Evolutionary conservation across 2,797 vertebrate species (phyloP), one percentile per base, ranked within the genome.

Genomic region (Tokudaia tokunoshimensis): DNA sequence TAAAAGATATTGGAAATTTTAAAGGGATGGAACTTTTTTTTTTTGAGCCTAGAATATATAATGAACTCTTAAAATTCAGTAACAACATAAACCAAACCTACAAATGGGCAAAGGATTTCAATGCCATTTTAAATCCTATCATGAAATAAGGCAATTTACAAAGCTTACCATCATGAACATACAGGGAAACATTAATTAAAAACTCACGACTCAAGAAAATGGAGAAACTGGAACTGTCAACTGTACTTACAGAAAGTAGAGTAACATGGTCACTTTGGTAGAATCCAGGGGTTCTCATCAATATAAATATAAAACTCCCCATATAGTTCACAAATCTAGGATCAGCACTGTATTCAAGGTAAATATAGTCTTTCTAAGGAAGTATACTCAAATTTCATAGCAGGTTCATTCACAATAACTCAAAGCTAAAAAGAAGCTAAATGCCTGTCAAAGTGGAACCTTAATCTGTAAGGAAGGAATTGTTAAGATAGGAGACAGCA

Each of bases 241-340:
- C 24, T 22, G 11, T 11, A 34, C 17, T 4, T 26, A 17, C 14
- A 10, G n/a, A 13, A 19, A 9, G 10, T 3, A 37, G n/a, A n/a
- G 55, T 4, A 0, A 2, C 1, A 15, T 0, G 0, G 0, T 55
- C 4, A 4, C 26, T 24, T 37, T 31, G 26, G 34, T 22, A 67
- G n/a, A 87, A 55, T 20, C 6, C 29, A 4, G 22, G 61, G 20
- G 26, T 89, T 61, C 50, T 75, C 63, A 31, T 12, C 12, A 67
- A 75, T 12, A 70, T 59, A 47, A 78, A 47, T 9, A 20, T 75
- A 41, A 84, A 47, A 61, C 86, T 44, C n/a, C 24, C 1, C 15
- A 57, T 10, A 20, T 26, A 20, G 37, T 63, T 92, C 24, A 81
- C 26, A 74, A 12, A 52, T 47, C 37, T 72, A 76, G 34, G 2